Percentiles rank a stretch among this genome's conserved stretches.
Conservation (phyloP, 2,797 vertebrate genomes). For the Coregonus suidteri region DNA sequence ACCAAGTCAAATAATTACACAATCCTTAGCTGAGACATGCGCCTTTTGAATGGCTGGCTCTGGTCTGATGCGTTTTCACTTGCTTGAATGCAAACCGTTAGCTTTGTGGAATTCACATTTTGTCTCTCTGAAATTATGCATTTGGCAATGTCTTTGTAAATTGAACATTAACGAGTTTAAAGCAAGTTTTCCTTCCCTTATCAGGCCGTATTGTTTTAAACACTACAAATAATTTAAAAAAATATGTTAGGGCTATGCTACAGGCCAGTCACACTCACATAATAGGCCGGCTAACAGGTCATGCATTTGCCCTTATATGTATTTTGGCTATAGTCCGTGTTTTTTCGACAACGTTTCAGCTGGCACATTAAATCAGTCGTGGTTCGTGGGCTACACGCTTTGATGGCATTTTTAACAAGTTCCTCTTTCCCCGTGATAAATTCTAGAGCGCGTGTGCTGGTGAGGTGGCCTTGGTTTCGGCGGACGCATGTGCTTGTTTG, state of each 20-base stretch:
- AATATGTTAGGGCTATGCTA: no score
- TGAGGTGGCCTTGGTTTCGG: slow-evolving; percentile 35
- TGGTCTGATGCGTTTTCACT: slow-evolving; percentile 63
- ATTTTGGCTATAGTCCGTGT: slow-evolving; percentile 64
- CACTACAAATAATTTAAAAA: background rate
- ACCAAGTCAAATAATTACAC: slow-evolving; percentile 91
- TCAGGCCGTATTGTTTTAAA: background rate
- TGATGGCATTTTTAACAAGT: slow-evolving; percentile 80
- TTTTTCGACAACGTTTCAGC: slow-evolving; percentile 20
- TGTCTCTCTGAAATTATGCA: background rate
- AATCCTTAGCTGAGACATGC: slow-evolving; percentile 71
- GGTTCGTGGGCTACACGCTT: slow-evolving; percentile 64
- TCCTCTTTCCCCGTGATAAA: slow-evolving; percentile 67
- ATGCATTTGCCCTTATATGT: slow-evolving; percentile 3
- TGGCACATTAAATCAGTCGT: slow-evolving; percentile 47
- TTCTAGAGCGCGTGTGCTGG: slow-evolving; percentile 62
- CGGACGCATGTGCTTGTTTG: slow-evolving; percentile 81
- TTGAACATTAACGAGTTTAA: background rate
- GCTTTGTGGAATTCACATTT: slow-evolving; percentile 24
- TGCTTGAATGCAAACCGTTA: slow-evolving; percentile 64
- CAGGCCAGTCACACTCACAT: no score
- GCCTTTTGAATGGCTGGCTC: slow-evolving; percentile 68
- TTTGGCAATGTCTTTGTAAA: background rate
- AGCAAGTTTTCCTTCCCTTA: background rate
- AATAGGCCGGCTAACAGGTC: background rate